Evolutionary conservation across 1,140 invertebrate genomes (phyloP).

Genomic region (Eriosoma lanigerum): DNA sequence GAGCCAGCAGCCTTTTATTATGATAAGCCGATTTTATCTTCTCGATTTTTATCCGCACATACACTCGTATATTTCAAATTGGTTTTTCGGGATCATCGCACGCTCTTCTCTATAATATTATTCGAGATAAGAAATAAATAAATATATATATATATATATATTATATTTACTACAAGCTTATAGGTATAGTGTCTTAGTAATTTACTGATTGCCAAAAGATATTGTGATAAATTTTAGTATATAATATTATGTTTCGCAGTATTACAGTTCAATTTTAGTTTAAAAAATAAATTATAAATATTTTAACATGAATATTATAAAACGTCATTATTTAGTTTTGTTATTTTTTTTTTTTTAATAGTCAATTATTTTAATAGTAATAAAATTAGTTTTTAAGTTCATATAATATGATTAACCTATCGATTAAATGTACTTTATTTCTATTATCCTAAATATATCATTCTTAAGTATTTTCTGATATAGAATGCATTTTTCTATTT

Average conservation of each 20-base stretch:
- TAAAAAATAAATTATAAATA: too few relatives aligned
- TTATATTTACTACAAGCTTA: not conserved
- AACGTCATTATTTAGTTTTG: too few relatives aligned
- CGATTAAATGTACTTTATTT: too few relatives aligned
- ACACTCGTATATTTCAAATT: constrained; percentile 41
- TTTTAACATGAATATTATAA: too few relatives aligned
- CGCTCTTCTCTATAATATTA: not conserved
- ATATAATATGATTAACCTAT: too few relatives aligned
- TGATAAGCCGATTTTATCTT: constrained; percentile 49
- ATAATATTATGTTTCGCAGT: not conserved
- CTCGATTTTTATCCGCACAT: constrained; percentile 30
- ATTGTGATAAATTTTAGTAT: not conserved
- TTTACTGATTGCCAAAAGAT: not conserved
- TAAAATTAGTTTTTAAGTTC: too few relatives aligned
- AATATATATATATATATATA: not conserved
- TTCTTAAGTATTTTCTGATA: too few relatives aligned
- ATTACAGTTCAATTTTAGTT: not conserved
- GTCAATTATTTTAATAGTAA: too few relatives aligned
- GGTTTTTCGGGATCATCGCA: constrained; percentile 44
- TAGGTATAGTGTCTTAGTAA: not conserved
- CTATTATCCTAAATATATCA: too few relatives aligned
- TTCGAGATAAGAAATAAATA: constrained; percentile 21
- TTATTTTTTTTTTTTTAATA: too few relatives aligned
- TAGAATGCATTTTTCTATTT: too few relatives aligned
- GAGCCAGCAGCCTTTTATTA: constrained; percentile 40